Conservation (phyloP, 2,888 invertebrate species). For the Ectemnius cavifrons region DNA sequence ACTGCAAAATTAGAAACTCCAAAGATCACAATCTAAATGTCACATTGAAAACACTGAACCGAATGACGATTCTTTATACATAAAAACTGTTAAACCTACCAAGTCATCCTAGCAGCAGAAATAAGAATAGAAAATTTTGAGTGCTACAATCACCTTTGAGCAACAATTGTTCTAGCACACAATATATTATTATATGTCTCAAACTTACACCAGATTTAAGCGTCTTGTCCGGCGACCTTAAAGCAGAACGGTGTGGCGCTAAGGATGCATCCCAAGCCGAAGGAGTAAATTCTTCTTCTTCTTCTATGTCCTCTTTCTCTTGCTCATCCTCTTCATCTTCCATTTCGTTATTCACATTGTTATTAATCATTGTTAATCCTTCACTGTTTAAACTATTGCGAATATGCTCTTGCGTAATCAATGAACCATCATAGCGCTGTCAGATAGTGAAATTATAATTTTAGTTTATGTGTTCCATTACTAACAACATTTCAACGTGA, state of each 20-base stretch:
- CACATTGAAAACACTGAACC: constrained; percentile 45
- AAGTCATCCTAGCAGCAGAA: constrained; percentile 74
- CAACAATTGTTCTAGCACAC: constrained; percentile 23
- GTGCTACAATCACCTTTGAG: constrained; percentile 40
- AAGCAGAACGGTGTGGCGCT: constrained; percentile 86
- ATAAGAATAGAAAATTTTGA: constrained; percentile 47
- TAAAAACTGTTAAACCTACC: constrained; percentile 69
- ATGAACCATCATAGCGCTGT: constrained; percentile 69
- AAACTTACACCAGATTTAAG: constrained; percentile 73
- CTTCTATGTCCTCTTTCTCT: constrained; percentile 81
- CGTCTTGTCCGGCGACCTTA: constrained; percentile 82
- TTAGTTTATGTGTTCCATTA: not conserved
- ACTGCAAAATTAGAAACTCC: constrained; percentile 41
- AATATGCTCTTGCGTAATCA: constrained; percentile 57
- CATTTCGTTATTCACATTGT: constrained; percentile 72
- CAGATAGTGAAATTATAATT: constrained; percentile 23
- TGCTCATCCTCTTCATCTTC: constrained; percentile 77
- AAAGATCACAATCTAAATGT: constrained; percentile 57
- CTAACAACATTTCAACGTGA: not conserved
- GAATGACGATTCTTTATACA: constrained; percentile 41
- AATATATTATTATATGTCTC: constrained; percentile 10
- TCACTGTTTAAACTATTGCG: constrained; percentile 38
- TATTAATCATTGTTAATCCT: constrained; percentile 8
- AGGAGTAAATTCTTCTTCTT: constrained; percentile 85
- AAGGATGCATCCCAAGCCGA: constrained; percentile 90